Evolutionary conservation across 2,113 vertebrate genomes (phyloP).

Genomic region (Plectropomus leopardus): DNA sequence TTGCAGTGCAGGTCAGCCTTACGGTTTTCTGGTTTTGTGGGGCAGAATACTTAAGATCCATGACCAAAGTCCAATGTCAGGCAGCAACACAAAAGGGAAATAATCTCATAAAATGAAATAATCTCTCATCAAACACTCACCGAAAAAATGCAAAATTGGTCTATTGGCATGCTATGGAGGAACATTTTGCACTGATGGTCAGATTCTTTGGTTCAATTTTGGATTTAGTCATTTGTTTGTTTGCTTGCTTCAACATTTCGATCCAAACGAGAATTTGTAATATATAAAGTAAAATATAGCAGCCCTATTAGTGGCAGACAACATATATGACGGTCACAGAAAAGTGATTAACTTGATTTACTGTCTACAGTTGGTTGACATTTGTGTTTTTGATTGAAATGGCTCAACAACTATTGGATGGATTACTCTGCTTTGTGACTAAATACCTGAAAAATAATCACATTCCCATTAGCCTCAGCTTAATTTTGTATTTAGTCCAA

Average conservation of each 20-base stretch:
- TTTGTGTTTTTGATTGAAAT: no score
- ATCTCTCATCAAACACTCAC: no score
- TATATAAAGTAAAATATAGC: no score
- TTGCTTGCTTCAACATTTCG: not conserved
- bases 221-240: no score
- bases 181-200: not conserved
- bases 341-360: no score
- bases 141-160: not conserved
- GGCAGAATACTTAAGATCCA: not conserved
- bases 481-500: not conserved
- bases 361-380: not conserved
- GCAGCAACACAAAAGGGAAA: not conserved
- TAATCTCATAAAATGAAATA: no score
- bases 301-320: no score
- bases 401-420: not conserved
- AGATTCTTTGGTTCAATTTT: not conserved
- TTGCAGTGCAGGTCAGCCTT: not conserved
- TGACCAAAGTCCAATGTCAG: not conserved
- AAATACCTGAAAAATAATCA: no score
- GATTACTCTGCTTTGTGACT: not conserved
- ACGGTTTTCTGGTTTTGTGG: not conserved
- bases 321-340: no score
- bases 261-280: no score
- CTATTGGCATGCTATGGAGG: not conserved
- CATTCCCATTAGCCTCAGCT: not conserved